These are phyloP conservation scores for Glaucomys volans DNA, from an alignment of 2,113 vertebrate species.

Conservation along the genomic window DNA sequence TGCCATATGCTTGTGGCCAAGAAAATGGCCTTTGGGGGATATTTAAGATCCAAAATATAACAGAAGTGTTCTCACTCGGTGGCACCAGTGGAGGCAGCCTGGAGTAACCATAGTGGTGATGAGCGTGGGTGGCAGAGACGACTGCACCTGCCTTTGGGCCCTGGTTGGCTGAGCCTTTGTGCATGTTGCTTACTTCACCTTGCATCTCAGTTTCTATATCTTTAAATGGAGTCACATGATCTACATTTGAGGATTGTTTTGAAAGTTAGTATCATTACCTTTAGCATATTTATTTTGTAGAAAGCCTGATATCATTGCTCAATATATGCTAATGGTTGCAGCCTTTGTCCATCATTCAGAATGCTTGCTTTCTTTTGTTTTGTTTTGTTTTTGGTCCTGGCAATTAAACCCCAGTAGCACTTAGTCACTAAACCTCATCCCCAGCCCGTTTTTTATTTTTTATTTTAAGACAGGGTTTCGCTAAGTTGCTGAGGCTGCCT, in stretches of 20 bases:
- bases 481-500: too few species aligned
- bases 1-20: background rate
- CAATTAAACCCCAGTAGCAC: too few species aligned
- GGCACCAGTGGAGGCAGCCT: background rate
- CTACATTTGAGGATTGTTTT: background rate
- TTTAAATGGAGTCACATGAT: background rate
- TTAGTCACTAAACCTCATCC: too few species aligned
- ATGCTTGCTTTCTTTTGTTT: too few species aligned
- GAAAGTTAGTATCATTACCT: background rate
- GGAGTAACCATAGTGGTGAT: background rate
- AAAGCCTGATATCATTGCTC: background rate
- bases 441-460: too few species aligned
- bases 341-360: background rate
- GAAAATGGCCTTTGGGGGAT: background rate
- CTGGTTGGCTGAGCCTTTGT: background rate
- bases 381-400: too few species aligned
- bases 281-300: accelerated
- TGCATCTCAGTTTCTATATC: background rate
- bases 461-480: too few species aligned
- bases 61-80: background rate
- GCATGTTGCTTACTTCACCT: background rate
- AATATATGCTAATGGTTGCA: background rate
- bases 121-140: background rate
- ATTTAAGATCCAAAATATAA: background rate
- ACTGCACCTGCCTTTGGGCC: background rate